phyloP scores from a whole-genome alignment of 2,888 invertebrate species.

The Hyalella azteca region DNA sequence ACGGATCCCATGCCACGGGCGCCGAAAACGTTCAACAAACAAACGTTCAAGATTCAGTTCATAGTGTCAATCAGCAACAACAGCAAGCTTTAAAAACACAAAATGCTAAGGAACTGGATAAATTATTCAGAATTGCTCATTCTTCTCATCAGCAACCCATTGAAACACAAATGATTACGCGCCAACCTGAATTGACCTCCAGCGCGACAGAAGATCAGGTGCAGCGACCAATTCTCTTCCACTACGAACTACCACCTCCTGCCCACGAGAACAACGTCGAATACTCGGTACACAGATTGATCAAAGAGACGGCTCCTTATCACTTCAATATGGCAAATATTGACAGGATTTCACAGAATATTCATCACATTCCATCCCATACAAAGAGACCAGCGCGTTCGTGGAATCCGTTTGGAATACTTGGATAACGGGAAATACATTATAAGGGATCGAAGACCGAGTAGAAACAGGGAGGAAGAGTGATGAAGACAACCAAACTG shows the following conservation, averaged over 20 bases:
- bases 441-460: too few species aligned
- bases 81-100: background rate
- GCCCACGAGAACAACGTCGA: background rate
- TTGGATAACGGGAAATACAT: background rate
- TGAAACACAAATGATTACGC: background rate
- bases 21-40: background rate
- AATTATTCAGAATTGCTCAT: background rate
- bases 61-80: background rate
- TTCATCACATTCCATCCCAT: background rate
- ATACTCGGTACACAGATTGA: background rate
- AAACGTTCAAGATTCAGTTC: background rate
- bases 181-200: background rate
- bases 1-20: background rate
- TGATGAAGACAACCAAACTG: too few species aligned
- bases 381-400: background rate
- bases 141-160: background rate
- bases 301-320: constrained; percentile 5
- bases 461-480: too few species aligned
- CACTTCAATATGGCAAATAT: background rate
- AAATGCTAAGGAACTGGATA: background rate
- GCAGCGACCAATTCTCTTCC: background rate
- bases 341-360: background rate
- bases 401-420: constrained; percentile 5
- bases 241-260: background rate
- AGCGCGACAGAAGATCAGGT: background rate